These are phyloP conservation scores for Hypolimnas misippus DNA, from an alignment of 2,888 invertebrate genomes.

Conservation along the genomic window DNA sequence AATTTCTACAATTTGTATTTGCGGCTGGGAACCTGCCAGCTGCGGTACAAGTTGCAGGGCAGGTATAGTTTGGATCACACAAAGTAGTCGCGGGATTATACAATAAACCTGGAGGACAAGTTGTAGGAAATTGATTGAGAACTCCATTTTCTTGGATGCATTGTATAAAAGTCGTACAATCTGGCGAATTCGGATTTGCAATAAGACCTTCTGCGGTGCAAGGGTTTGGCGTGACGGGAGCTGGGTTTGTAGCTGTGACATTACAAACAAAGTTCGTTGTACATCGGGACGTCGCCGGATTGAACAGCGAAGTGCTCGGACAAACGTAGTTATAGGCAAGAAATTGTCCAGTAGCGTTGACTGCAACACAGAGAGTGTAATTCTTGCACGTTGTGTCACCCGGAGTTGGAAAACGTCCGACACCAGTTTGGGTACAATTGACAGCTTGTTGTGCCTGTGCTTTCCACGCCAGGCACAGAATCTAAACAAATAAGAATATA, in stretches of 20 bases:
- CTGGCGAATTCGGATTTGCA: slow-evolving; percentile 58
- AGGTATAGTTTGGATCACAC: slow-evolving; percentile 65
- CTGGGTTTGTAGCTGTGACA: slow-evolving; percentile 46
- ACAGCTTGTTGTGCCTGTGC: slow-evolving; percentile 52
- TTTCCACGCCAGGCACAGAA: slow-evolving; percentile 49
- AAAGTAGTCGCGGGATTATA: slow-evolving; percentile 65
- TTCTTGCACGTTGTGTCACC: slow-evolving; percentile 69
- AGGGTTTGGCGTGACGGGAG: slow-evolving; percentile 47
- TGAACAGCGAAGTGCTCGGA: slow-evolving; percentile 70
- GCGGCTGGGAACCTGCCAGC: slow-evolving; percentile 67
- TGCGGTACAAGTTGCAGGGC: slow-evolving; percentile 58
- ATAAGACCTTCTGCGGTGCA: slow-evolving; percentile 65
- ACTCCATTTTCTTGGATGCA: slow-evolving; percentile 62
- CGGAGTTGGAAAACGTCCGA: slow-evolving; percentile 66
- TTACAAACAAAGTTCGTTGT: slow-evolving; percentile 65
- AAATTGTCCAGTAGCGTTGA: slow-evolving; percentile 46
- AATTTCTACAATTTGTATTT: slow-evolving; percentile 69
- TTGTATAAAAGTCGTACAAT: slow-evolving; percentile 65
- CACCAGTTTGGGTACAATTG: slow-evolving; percentile 56
- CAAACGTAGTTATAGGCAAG: slow-evolving; percentile 68
- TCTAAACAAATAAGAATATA: slow-evolving; percentile 39
- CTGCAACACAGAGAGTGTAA: slow-evolving; percentile 67
- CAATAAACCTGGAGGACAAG: slow-evolving; percentile 61
- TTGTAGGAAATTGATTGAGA: slow-evolving; percentile 55
- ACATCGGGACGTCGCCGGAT: slow-evolving; percentile 60